phyloP scores from a whole-genome alignment of 2,797 vertebrate species.

The Coregonus ussuriensis region DNA sequence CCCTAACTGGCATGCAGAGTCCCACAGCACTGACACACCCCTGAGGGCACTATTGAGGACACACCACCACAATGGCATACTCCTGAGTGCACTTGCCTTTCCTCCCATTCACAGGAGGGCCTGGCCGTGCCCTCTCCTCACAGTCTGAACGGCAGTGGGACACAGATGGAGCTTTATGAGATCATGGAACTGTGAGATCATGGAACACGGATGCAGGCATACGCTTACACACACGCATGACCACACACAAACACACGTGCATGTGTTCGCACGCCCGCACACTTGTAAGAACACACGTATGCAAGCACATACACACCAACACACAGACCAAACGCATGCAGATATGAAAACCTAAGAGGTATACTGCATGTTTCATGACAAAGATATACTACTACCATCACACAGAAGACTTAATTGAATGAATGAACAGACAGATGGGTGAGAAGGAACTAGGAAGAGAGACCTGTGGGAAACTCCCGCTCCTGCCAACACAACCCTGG shows the following conservation, averaged over 20 bases:
- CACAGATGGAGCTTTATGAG: conserved; percentile 73
- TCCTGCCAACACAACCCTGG: conserved; percentile 56
- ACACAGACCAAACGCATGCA: neutral
- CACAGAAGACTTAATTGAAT: neutral
- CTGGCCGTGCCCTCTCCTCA: conserved; percentile 82
- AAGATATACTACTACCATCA: neutral
- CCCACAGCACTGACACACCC: neutral
- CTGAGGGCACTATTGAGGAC: neutral
- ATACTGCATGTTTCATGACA: neutral
- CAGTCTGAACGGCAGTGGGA: conserved; percentile 81
- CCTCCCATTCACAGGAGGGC: conserved; percentile 83
- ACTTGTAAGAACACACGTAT: conserved; percentile 1
- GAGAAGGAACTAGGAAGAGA: conserved; percentile 54
- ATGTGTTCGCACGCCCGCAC: conserved; percentile 7
- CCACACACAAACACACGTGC: neutral
- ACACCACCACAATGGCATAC: neutral
- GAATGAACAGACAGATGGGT: conserved; percentile 63
- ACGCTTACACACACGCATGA: neutral
- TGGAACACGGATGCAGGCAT: conserved; percentile 13
- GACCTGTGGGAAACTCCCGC: conserved; percentile 49
- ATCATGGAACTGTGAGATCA: conserved; percentile 29
- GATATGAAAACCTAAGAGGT: neutral
- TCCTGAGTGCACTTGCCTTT: conserved; percentile 88
- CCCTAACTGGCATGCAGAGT: neutral
- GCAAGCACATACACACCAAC: conserved; percentile 11